Conservation (phyloP, 2,113 vertebrate species). For the Leptobrachium ailaonicum region DNA sequence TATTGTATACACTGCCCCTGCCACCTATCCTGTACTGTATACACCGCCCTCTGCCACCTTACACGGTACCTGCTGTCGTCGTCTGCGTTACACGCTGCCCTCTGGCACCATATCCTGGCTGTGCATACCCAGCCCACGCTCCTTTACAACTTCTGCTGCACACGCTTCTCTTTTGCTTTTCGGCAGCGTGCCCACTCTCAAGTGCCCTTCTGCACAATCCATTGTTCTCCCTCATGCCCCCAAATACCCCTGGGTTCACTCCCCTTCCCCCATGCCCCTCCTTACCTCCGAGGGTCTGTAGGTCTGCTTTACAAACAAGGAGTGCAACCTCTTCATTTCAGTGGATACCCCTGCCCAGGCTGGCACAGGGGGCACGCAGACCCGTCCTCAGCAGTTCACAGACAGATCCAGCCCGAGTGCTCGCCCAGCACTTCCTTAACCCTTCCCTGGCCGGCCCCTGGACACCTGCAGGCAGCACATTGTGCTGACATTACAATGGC, state of each 20-base stretch:
- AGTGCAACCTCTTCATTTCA: conserved; percentile 28
- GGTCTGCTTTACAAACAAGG: conserved; percentile 21
- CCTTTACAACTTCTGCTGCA: not conserved
- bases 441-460: not conserved
- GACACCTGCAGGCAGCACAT: conserved; percentile 31
- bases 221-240: not conserved
- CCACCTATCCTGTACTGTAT: not conserved
- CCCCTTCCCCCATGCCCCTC: not conserved
- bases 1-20: not conserved
- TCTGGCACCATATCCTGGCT: not conserved
- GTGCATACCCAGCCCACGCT: not conserved
- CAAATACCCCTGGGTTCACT: not conserved
- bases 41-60: not conserved
- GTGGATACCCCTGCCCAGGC: not conserved
- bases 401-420: not conserved
- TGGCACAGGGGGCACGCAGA: not conserved
- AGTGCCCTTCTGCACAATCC: not conserved
- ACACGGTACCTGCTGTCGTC: not conserved
- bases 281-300: conserved; percentile 32
- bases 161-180: too few relatives aligned
- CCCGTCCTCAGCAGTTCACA: not conserved
- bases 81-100: not conserved
- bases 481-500: conserved; percentile 18
- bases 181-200: not conserved
- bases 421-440: not conserved